Evolutionary conservation across 1,140 invertebrate species (phyloP), one percentile per base, ranked within the genome.

Genomic region (Drosophila triauraria): DNA sequence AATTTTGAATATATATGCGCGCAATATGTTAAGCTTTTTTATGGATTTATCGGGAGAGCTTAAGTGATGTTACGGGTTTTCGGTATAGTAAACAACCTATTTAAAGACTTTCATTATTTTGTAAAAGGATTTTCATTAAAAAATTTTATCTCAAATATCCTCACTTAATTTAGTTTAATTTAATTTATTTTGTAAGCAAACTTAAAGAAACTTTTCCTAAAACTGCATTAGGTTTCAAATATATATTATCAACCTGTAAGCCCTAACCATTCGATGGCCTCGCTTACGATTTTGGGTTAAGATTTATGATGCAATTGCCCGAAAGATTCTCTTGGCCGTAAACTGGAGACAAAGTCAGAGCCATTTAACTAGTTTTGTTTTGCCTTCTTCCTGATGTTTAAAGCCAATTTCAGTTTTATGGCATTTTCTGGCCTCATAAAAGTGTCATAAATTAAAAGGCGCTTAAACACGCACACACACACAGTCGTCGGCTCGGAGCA

Each of bases 391-490:
- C 56, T 13, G 17, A 64, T 75, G 71, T 63, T 53, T 64, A 71
- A 77, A 74, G 64, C 72, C 77, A 72, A 87, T 78, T 90, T 87
- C 62, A 72, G 62, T 84, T 90, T 88, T 81, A 88, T 84, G 58
- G 58, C 53, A 50, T 71, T 78, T 70, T 51, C 50, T 72, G 84
- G 83, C 80, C 80, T 88, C 85, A 88, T 88, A 88, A 88, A 88
- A 88, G 81, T 88, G 86, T 88, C 85, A 91, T 88, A 88, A 88
- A 88, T 88, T 88, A 90, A 81, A 85, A 71, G 84, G 84, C 85
- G 78, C 74, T 90, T 85, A 58, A 46, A 35, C 65, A 78, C 62
- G 58, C 67, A 81, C 63, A 72, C 72, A 68, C 23, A 50, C 47
- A 68, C 23, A 50, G 44, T 46, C 44, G 25, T 23, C 50, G 17